Evolutionary conservation across 2,888 invertebrate species (phyloP).

Genomic region (Brachycybe producta): DNA sequence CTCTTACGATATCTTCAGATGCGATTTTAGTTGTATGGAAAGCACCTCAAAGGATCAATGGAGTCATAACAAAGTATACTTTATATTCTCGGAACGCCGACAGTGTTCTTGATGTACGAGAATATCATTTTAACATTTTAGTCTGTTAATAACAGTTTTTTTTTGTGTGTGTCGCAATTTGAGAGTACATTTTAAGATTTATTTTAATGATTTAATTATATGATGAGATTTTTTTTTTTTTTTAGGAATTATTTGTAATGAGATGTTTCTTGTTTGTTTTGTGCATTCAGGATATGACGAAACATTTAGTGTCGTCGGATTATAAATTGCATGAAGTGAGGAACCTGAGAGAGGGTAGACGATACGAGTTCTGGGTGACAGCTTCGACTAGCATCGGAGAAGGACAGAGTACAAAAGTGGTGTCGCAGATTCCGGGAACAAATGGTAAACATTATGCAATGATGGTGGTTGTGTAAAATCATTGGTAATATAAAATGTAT

Average conservation of each 20-base stretch:
- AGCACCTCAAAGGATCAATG: slow-evolving; percentile 32
- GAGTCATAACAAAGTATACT: slow-evolving; percentile 32
- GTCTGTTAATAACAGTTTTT: background rate
- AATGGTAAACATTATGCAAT: slow-evolving; percentile 25
- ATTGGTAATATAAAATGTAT: no score
- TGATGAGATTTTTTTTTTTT: background rate
- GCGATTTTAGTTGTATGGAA: slow-evolving; percentile 34
- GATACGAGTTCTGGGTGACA: slow-evolving; percentile 30
- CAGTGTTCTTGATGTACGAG: slow-evolving; percentile 15
- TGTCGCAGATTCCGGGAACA: slow-evolving; percentile 27
- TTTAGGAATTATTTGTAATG: background rate
- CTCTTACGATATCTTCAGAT: slow-evolving; percentile 30
- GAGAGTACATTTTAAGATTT: background rate
- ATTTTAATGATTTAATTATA: background rate
- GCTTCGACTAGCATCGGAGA: slow-evolving; percentile 32
- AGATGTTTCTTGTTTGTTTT: background rate
- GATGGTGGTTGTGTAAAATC: no score
- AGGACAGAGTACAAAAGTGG: slow-evolving; percentile 28
- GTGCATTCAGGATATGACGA: slow-evolving; percentile 18
- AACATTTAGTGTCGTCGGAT: slow-evolving; percentile 19
- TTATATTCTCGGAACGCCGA: slow-evolving; percentile 26
- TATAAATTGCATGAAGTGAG: slow-evolving; percentile 23
- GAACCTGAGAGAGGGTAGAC: slow-evolving; percentile 25
- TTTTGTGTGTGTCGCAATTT: no score
- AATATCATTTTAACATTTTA: background rate